phyloP scores from a whole-genome alignment of 35 echinoderm and acorn worm species.

The Apostichopus parvimensis region DNA sequence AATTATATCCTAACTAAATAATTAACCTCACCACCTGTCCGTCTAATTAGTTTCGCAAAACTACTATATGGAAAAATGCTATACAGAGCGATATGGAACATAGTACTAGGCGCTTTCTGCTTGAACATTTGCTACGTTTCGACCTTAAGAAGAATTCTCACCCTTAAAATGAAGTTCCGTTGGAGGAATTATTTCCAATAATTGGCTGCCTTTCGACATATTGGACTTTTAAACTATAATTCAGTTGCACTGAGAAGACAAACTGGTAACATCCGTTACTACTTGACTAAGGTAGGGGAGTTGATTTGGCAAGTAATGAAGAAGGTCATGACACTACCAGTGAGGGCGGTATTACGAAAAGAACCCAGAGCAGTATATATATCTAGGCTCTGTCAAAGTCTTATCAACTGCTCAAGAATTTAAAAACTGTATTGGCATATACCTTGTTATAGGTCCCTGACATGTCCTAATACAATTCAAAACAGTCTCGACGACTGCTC shows the following conservation, averaged over 20 bases:
- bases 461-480: too few species aligned
- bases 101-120: background rate
- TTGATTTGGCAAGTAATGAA: constrained; percentile 10
- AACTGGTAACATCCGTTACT: constrained; percentile 1
- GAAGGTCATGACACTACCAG: constrained; percentile 1
- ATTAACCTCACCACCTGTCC: too few species aligned
- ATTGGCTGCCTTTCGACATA: constrained; percentile 26
- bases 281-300: background rate
- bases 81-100: background rate
- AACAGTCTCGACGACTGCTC: too few species aligned
- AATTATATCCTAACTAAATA: too few species aligned
- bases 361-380: too few species aligned
- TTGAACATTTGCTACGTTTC: background rate
- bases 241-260: background rate
- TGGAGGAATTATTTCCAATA: constrained; percentile 30
- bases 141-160: background rate
- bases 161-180: constrained; percentile 42
- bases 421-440: too few species aligned
- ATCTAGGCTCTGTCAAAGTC: too few species aligned
- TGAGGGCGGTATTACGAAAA: background rate
- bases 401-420: too few species aligned
- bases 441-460: too few species aligned
- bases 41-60: background rate
- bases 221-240: background rate
- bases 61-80: background rate